phyloP scores from a whole-genome alignment of 2,888 invertebrate genomes.

The Diplolepis rosae region DNA sequence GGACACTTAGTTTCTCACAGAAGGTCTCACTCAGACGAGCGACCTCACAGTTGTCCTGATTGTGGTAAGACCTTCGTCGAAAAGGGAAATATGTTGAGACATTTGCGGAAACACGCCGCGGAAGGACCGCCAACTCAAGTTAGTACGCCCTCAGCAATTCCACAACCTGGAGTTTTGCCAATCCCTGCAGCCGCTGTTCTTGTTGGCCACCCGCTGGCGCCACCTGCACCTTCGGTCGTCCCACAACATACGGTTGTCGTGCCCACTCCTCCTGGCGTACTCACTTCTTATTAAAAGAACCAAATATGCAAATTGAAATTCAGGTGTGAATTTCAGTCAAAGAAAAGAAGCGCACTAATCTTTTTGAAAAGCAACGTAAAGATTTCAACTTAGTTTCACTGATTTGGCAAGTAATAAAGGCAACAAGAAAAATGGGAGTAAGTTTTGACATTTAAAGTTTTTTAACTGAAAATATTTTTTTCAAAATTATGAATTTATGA shows the following conservation, averaged over 20 bases:
- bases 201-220: slow-evolving; percentile 69
- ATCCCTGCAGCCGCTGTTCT: slow-evolving; percentile 65
- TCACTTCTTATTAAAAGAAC: slow-evolving; percentile 73
- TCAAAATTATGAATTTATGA: neutral
- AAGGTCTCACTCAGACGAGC: slow-evolving; percentile 83
- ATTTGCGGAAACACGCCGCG: slow-evolving; percentile 82
- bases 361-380: neutral
- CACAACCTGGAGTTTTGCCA: slow-evolving; percentile 68
- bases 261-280: slow-evolving; percentile 76
- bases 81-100: slow-evolving; percentile 85
- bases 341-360: neutral
- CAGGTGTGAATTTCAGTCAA: neutral
- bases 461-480: neutral
- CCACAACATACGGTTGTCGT: slow-evolving; percentile 76
- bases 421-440: too few species aligned
- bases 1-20: slow-evolving; percentile 90
- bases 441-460: neutral
- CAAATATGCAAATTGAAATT: neutral
- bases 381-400: neutral
- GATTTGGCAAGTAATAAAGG: too few species aligned
- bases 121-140: slow-evolving; percentile 73
- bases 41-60: slow-evolving; percentile 79
- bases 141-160: slow-evolving; percentile 67
- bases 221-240: slow-evolving; percentile 67
- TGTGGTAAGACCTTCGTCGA: slow-evolving; percentile 88